These are phyloP conservation scores for Microhierax caerulescens DNA, from an alignment of 2,797 vertebrate species.

Conservation along the genomic window DNA sequence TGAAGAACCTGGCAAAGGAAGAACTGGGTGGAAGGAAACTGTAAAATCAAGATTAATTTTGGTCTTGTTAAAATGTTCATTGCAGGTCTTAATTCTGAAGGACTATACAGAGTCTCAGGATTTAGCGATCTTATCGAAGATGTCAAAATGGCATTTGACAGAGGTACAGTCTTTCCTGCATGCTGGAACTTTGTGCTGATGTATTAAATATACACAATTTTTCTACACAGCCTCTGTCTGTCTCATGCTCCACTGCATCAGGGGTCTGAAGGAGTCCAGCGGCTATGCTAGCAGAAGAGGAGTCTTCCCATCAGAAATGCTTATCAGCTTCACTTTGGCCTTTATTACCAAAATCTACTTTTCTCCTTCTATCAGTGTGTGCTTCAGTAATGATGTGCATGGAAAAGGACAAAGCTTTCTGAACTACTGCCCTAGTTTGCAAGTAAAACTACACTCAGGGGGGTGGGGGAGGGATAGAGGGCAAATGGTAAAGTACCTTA, in stretches of 20 bases:
- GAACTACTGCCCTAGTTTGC: conserved; percentile 41
- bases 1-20: not conserved
- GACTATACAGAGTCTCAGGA: conserved; percentile 96
- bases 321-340: not conserved
- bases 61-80: conserved; percentile 12
- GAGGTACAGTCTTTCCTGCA: conserved; percentile 80
- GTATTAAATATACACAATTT: not conserved
- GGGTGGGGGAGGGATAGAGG: not conserved
- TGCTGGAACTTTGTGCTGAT: not conserved
- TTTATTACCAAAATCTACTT: not conserved
- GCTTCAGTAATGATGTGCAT: not conserved
- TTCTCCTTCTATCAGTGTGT: conserved; percentile 24
- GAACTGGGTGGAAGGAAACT: not conserved
- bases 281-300: not conserved
- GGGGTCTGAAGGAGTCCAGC: not conserved
- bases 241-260: not conserved
- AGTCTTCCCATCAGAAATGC: not conserved
- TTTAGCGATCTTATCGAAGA: conserved; percentile 98
- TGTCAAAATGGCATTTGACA: conserved; percentile 96
- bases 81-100: conserved; percentile 95
- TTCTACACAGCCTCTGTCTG: not conserved
- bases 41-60: not conserved
- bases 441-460: not conserved
- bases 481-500: not conserved
- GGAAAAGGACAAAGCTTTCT: conserved; percentile 14